phyloP scores from a whole-genome alignment of 2,797 vertebrate genomes.

The Sebastes paucispinis region DNA sequence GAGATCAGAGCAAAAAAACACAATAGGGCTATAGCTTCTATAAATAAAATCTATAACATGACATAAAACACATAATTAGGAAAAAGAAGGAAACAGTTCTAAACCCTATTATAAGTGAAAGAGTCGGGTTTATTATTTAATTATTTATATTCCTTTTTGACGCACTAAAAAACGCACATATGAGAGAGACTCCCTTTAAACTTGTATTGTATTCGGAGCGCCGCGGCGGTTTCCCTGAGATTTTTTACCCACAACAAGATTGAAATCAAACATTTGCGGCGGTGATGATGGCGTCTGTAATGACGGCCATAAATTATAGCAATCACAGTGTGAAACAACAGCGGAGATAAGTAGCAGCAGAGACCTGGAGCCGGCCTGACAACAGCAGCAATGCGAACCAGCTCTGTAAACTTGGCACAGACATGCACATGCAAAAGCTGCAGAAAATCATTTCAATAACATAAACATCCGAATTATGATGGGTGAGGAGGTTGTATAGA shows the following conservation, averaged over 20 bases:
- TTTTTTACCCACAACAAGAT: constrained; percentile 58
- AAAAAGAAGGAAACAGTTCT: neutral
- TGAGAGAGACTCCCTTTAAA: neutral
- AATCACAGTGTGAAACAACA: constrained; percentile 65
- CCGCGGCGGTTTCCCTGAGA: constrained; percentile 21
- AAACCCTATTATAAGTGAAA: neutral
- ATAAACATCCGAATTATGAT: constrained; percentile 26
- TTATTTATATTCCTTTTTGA: neutral
- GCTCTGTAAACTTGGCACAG: constrained; percentile 42
- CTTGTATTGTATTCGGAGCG: neutral
- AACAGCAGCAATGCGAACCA: constrained; percentile 37
- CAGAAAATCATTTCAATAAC: neutral
- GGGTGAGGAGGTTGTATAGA: neutral
- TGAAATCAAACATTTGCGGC: constrained; percentile 74
- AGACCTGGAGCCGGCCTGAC: constrained; percentile 38
- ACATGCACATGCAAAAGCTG: neutral
- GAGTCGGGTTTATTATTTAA: neutral
- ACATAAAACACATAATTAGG: constrained; percentile 2
- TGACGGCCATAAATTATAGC: constrained; percentile 72
- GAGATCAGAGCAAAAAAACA: neutral
- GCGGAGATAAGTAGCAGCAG: constrained; percentile 62
- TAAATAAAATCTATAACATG: neutral
- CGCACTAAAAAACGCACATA: neutral
- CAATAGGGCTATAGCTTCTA: neutral
- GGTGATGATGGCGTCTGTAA: constrained; percentile 73